Evolutionary conservation across 2,888 invertebrate species (phyloP).

Genomic region (Lymantria dispar): DNA sequence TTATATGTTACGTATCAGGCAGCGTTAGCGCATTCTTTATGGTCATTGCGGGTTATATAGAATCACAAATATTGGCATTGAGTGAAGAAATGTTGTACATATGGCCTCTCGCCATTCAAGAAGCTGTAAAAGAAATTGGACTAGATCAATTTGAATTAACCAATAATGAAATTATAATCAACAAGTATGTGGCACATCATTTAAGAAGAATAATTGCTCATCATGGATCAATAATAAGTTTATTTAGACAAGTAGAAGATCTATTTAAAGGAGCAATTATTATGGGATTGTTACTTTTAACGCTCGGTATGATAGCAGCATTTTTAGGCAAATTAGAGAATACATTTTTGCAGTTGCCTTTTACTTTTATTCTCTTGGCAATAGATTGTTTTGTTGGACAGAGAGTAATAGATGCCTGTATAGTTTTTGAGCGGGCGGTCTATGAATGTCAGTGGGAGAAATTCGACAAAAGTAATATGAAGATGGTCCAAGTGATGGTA

Average conservation of each 20-base stretch:
- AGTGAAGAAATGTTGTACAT: conserved; percentile 11
- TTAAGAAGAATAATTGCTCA: conserved; percentile 8
- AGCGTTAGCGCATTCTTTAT: conserved; percentile 13
- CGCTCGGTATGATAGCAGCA: conserved; percentile 39
- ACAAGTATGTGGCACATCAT: conserved; percentile 3
- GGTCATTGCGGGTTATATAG: conserved; percentile 9
- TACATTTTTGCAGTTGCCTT: conserved; percentile 40
- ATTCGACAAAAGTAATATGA: conserved; percentile 51
- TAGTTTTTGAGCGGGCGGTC: conserved; percentile 46
- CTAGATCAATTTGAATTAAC: not conserved
- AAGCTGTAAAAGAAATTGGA: not conserved
- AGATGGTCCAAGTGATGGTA: conserved; percentile 49
- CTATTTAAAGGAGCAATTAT: conserved; percentile 39
- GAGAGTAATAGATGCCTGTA: conserved; percentile 51
- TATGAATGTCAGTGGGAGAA: conserved; percentile 63
- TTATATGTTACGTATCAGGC: conserved; percentile 6
- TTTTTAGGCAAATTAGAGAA: conserved; percentile 46
- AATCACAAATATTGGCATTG: conserved; percentile 13
- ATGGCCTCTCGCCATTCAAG: conserved; percentile 8
- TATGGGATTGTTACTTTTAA: conserved; percentile 40
- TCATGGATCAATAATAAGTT: conserved; percentile 5
- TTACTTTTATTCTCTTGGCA: conserved; percentile 27
- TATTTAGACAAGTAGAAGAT: conserved; percentile 7
- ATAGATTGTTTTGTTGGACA: conserved; percentile 60
- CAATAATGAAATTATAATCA: not conserved